Evolutionary conservation across 2,888 invertebrate species (phyloP).

Genomic region (Clepsis dumicolana): DNA sequence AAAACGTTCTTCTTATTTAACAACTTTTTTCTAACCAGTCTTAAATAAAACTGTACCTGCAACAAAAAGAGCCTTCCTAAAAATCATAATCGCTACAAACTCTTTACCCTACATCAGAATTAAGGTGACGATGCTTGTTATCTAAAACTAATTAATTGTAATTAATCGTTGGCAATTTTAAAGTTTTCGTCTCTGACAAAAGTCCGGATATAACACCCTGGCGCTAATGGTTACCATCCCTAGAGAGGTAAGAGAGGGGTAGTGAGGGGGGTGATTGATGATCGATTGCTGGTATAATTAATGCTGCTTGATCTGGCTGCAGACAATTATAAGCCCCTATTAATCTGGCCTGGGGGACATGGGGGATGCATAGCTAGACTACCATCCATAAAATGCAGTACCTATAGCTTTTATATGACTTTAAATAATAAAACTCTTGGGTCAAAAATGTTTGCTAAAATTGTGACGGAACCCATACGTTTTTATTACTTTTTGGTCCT

Average conservation of each 20-base stretch:
- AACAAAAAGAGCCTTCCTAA: too few relatives aligned
- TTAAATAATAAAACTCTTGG: too few relatives aligned
- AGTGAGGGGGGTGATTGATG: constrained; percentile 67
- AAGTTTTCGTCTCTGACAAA: constrained; percentile 36
- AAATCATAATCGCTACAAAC: background rate
- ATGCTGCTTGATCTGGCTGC: constrained; percentile 64
- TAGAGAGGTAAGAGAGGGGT: constrained; percentile 46
- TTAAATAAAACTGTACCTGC: background rate
- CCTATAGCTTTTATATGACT: too few relatives aligned
- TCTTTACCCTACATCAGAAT: background rate
- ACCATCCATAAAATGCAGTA: background rate
- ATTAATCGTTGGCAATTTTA: constrained; percentile 31
- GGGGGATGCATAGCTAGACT: too few relatives aligned
- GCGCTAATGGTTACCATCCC: constrained; percentile 63
- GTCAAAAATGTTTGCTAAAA: too few relatives aligned
- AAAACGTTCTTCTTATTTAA: too few relatives aligned
- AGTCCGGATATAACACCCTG: constrained; percentile 59
- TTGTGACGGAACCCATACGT: too few relatives aligned
- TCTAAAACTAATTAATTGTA: constrained; percentile 26
- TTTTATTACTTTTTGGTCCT: too few relatives aligned
- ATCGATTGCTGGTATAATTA: constrained; percentile 71
- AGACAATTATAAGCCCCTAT: constrained; percentile 59
- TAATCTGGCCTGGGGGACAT: constrained; percentile 46
- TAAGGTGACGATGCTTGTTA: constrained; percentile 14
- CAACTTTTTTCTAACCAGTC: too few relatives aligned